Evolutionary conservation across 2,888 invertebrate species (phyloP), one percentile per base, ranked within the genome.

Genomic region (Boloria euphrosyne): DNA sequence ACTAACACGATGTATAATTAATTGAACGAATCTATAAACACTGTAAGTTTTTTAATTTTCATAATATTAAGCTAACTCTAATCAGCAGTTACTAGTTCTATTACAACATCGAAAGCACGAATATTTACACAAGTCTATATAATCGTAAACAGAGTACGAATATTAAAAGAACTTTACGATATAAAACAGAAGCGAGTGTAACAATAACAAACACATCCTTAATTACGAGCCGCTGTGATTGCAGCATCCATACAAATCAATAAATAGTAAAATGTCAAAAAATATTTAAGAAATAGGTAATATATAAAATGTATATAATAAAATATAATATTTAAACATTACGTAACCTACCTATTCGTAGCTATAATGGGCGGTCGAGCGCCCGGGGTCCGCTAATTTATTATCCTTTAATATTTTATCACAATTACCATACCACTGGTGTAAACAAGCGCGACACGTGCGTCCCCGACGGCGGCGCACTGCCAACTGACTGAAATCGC

Each of bases 351-450:
- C 88, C 88, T 79, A 84, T 80, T 77, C 78, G 80, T 80, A 79
- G 78, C 75, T 78, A 84, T 80, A 85, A 85, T 61, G 63, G 63
- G 80, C 83, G 82, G 79, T 76, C 80, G 77, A 77, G 65, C 65
- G 65, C 31, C 78, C 84, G 78, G 83, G 80, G 78, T 80, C 83
- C 82, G 77, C 76, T 77, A 72, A 77, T 75, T 73, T 74, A 70
- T 75, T 78, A 81, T 84, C 84, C 84, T 78, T 77, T 77, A 80
- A 77, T 78, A 75, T 74, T 71, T 68, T 67, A 77, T 81, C 89
- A 89, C 89, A 81, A 78, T 90, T 89, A 91, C 89, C 91, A 91
- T 91, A 87, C 87, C 90, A 90, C 86, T 71, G 73, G 68, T 68
- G 79, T 77, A 79, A 75, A 77, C 65, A 72, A 66, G 47, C 50